A percentile compares a stretch with the other conserved stretches of the same genome.
Evolutionary conservation across 2,888 invertebrate species (phyloP).

Genomic region (Sthenelais limicola): DNA sequence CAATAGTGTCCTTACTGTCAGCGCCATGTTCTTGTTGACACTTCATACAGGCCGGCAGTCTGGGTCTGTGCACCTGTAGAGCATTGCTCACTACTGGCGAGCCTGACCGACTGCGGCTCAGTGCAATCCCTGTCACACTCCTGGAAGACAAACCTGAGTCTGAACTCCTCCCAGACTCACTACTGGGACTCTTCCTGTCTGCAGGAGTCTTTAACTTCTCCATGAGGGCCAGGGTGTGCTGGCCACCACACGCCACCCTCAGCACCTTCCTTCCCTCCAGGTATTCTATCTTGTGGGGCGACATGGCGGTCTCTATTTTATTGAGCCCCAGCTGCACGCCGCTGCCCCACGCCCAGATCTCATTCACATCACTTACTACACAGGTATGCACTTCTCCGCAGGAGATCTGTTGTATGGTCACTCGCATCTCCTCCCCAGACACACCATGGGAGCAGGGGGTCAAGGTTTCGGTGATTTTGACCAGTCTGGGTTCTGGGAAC

Average conservation of each 20-base stretch:
- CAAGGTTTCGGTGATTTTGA: conserved; percentile 14
- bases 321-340: conserved; percentile 64
- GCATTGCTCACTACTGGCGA: conserved; percentile 36
- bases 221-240: conserved; percentile 66
- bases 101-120: conserved; percentile 23
- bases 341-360: conserved; percentile 70
- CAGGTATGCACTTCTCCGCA: conserved; percentile 68
- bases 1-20: conserved; percentile 58
- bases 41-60: conserved; percentile 57
- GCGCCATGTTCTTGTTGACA: conserved; percentile 62
- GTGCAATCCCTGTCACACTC: background rate
- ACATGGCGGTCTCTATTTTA: conserved; percentile 46
- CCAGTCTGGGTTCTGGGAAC: conserved; percentile 26
- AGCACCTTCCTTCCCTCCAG: conserved; percentile 62
- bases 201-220: conserved; percentile 51
- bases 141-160: conserved; percentile 16
- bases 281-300: conserved; percentile 58
- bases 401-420: conserved; percentile 43
- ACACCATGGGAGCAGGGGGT: conserved; percentile 29
- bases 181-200: conserved; percentile 41
- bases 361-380: conserved; percentile 62
- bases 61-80: conserved; percentile 43
- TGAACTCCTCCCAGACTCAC: conserved; percentile 23
- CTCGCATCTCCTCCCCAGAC: conserved; percentile 16
- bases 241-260: conserved; percentile 62